These are phyloP conservation scores for Lophochroa leadbeateri DNA, from an alignment of 2,113 vertebrate genomes.

Conservation along the genomic window DNA sequence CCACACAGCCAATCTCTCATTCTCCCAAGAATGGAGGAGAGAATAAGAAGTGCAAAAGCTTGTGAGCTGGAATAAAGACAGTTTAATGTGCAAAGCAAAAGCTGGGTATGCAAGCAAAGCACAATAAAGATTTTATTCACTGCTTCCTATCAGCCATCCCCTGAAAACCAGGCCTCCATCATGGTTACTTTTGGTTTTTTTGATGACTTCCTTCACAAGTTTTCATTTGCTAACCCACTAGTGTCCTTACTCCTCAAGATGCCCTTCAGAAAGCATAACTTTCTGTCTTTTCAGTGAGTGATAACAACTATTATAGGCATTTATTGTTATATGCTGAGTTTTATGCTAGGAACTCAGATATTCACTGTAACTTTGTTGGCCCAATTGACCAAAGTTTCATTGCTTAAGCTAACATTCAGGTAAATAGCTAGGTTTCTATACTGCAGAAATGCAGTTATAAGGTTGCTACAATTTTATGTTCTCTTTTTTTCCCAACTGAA, in stretches of 20 bases:
- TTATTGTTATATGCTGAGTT: not conserved
- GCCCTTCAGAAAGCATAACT: not conserved
- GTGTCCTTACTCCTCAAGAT: not conserved
- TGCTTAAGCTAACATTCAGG: not conserved
- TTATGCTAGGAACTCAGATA: not conserved
- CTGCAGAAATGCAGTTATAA: not conserved
- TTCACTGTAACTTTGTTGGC: not conserved
- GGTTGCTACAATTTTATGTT: not conserved
- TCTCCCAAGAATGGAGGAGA: not conserved
- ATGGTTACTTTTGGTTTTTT: not conserved
- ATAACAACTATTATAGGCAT: not conserved
- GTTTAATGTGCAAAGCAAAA: not conserved
- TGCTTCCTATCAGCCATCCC: not conserved
- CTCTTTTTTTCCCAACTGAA: not conserved
- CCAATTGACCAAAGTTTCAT: slow-evolving; percentile 6
- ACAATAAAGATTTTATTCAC: not conserved
- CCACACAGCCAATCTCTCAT: rapidly evolving
- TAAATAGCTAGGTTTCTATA: not conserved
- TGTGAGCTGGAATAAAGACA: not conserved
- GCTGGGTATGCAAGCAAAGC: not conserved
- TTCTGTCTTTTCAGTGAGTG: not conserved
- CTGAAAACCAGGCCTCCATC: not conserved
- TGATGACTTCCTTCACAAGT: not conserved
- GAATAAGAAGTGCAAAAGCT: not conserved
- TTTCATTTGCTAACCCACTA: not conserved